Evolutionary conservation across 2,888 invertebrate genomes (phyloP).

Genomic region (Heterodera filipjevi): DNA sequence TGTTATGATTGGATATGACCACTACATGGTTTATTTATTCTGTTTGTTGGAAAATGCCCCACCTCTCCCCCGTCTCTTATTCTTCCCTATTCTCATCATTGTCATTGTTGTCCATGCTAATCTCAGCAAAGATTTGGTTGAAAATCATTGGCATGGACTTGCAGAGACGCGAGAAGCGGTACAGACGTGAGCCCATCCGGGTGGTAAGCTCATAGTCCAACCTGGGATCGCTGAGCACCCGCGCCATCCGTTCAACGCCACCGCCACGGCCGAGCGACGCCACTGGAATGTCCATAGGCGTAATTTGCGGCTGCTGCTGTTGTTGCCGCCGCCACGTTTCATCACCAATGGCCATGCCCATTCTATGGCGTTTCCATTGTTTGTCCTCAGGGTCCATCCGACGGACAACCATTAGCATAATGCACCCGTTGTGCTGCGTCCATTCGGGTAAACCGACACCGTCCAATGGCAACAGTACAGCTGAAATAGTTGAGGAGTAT

Average conservation of each 20-base stretch:
- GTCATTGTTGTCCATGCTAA: not conserved
- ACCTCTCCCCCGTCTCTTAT: not conserved
- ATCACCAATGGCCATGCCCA: not conserved
- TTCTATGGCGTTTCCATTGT: not conserved
- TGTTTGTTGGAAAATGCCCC: too few species aligned
- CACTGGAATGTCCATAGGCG: not conserved
- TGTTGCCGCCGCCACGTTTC: not conserved
- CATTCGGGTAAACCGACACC: conserved; percentile 45
- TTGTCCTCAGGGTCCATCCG: conserved; percentile 23
- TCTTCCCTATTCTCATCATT: not conserved
- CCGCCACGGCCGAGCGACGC: not conserved
- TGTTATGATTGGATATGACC: too few species aligned
- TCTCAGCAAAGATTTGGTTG: not conserved
- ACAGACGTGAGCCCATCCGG: conserved; percentile 14
- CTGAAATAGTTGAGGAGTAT: too few species aligned
- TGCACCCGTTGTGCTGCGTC: conserved; percentile 1
- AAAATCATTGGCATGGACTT: conserved; percentile 21
- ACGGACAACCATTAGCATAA: conserved; percentile 25
- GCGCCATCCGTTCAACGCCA: not conserved
- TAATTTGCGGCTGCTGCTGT: not conserved
- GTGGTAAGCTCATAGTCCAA: conserved; percentile 26
- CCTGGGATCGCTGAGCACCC: conserved; percentile 24
- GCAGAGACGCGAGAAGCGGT: conserved; percentile 14
- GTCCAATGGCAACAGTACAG: conserved; percentile 41
- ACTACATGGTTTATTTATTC: too few species aligned